Conservation (phyloP, 2,888 invertebrate species). For the Melolontha melolontha region DNA sequence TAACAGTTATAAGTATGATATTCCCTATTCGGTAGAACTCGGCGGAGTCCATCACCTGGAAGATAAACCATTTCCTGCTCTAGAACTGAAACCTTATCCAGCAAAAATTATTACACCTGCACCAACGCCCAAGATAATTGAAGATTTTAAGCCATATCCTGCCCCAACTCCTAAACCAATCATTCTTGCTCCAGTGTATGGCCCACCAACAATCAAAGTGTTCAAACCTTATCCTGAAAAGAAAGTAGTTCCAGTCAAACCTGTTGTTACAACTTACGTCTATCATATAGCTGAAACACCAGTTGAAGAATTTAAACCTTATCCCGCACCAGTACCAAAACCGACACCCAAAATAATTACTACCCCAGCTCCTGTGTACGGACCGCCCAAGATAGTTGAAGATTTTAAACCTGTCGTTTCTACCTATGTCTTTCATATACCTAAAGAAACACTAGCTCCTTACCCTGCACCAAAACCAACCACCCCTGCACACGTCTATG, state of each 20-base stretch:
- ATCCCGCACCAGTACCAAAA: not conserved
- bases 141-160: conserved; percentile 8
- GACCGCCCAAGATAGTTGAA: conserved; percentile 7
- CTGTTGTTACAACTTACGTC: not conserved
- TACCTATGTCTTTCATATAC: too few relatives aligned
- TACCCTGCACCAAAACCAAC: too few relatives aligned
- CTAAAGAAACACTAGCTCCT: too few relatives aligned
- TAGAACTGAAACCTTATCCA: not conserved
- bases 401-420: conserved; percentile 1
- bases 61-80: too few relatives aligned
- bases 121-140: not conserved
- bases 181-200: conserved; percentile 20
- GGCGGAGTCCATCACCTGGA: not conserved
- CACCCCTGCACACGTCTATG: not conserved
- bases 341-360: conserved; percentile 1
- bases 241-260: not conserved
- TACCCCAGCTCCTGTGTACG: conserved; percentile 21
- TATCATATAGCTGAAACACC: conserved; percentile 1
- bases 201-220: conserved; percentile 13
- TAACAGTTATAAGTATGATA: conserved; percentile 9
- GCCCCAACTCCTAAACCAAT: conserved; percentile 18
- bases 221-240: not conserved
- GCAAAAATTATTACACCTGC: not conserved
- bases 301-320: too few relatives aligned
- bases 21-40: not conserved